A percentile compares a stretch with the other conserved stretches of the same genome.
Evolutionary conservation across 2,888 invertebrate species (phyloP).

Genomic region (Drosophila kambysellisi): DNA sequence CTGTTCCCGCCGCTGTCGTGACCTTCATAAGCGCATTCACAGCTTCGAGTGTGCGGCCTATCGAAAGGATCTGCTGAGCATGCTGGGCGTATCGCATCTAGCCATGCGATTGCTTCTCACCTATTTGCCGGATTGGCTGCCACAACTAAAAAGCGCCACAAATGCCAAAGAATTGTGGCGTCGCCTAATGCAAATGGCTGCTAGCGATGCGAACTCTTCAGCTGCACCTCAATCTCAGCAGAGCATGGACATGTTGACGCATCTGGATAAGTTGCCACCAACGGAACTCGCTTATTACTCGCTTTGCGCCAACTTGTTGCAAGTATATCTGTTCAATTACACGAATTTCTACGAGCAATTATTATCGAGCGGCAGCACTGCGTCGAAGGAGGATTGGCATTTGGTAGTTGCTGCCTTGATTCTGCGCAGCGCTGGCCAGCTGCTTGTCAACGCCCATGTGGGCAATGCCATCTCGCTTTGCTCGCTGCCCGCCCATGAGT

Average conservation of each 20-base stretch:
- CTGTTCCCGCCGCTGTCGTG: slow-evolving; percentile 89
- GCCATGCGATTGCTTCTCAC: slow-evolving; percentile 86
- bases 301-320: slow-evolving; percentile 87
- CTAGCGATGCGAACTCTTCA: not conserved
- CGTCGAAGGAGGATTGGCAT: slow-evolving; percentile 82
- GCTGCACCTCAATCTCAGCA: slow-evolving; percentile 43
- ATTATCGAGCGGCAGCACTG: slow-evolving; percentile 81
- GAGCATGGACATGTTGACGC: slow-evolving; percentile 86
- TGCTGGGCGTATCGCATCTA: slow-evolving; percentile 90
- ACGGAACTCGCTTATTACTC: slow-evolving; percentile 85
- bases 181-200: slow-evolving; percentile 26
- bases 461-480: slow-evolving; percentile 82
- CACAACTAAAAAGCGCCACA: slow-evolving; percentile 72
- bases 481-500: slow-evolving; percentile 29
- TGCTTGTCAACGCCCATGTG: slow-evolving; percentile 91
- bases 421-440: slow-evolving; percentile 91
- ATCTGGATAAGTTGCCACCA: slow-evolving; percentile 89
- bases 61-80: slow-evolving; percentile 88
- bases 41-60: slow-evolving; percentile 90
- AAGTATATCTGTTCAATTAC: slow-evolving; percentile 88
- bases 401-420: slow-evolving; percentile 88
- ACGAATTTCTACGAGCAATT: slow-evolving; percentile 88
- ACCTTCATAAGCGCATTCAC: slow-evolving; percentile 87
- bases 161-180: slow-evolving; percentile 63
- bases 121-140: slow-evolving; percentile 85